Conservation (phyloP, 2,888 invertebrate species). For the Pristionchus mayeri region DNA sequence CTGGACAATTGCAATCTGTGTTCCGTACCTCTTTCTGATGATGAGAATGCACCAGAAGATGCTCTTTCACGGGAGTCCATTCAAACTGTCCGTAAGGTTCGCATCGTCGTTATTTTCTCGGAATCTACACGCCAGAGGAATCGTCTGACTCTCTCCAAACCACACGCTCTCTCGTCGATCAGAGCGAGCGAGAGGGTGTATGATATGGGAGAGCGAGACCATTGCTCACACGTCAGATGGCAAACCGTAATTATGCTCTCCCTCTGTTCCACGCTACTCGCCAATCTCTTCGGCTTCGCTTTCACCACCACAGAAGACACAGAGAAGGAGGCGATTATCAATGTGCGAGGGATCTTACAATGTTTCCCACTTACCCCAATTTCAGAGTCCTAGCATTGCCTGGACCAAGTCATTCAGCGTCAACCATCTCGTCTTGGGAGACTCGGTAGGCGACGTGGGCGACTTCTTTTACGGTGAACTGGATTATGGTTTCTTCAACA, state of each 20-base stretch:
- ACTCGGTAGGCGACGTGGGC: not conserved
- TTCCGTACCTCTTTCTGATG: conserved; percentile 5
- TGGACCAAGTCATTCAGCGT: not conserved
- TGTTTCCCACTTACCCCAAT: too few species aligned
- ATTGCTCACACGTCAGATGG: not conserved
- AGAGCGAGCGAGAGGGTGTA: too few species aligned
- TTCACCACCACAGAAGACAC: not conserved
- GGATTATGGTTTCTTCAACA: not conserved
- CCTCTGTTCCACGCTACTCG: conserved; percentile 5
- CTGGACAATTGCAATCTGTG: conserved; percentile 14
- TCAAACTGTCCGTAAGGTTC: not conserved
- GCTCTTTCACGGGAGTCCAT: conserved; percentile 26
- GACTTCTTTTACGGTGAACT: not conserved
- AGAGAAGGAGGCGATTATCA: not conserved
- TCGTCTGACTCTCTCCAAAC: too few species aligned
- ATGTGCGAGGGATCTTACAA: not conserved
- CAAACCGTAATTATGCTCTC: not conserved
- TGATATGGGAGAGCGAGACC: too few species aligned
- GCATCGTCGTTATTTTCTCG: too few species aligned
- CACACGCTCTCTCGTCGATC: too few species aligned
- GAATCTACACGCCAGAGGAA: too few species aligned
- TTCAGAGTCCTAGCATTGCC: not conserved
- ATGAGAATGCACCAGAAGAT: conserved; percentile 38
- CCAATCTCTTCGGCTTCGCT: conserved; percentile 10
- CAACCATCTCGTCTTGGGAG: not conserved